A percentile compares a stretch with the other conserved stretches of the same genome.
phyloP scores from a whole-genome alignment of 1,140 invertebrate species.

The Oedothorax gibbosus region DNA sequence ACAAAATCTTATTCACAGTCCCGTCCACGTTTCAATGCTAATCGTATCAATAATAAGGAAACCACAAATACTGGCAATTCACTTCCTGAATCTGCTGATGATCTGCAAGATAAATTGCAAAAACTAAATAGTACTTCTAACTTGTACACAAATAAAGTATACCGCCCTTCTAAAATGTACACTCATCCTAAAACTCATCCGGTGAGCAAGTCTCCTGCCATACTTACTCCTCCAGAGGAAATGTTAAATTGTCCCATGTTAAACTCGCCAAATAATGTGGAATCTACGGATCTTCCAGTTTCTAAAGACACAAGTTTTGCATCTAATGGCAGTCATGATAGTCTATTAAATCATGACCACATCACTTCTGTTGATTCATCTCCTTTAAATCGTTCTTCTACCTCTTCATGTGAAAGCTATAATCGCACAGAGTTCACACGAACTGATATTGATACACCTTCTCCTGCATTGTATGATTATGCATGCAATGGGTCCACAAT shows the following conservation, averaged over 20 bases:
- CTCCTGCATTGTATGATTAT: slow-evolving; percentile 58
- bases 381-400: slow-evolving; percentile 58
- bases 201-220: slow-evolving; percentile 44
- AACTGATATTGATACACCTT: slow-evolving; percentile 52
- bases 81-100: slow-evolving; percentile 62
- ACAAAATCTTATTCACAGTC: slow-evolving; percentile 59
- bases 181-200: slow-evolving; percentile 51
- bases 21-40: slow-evolving; percentile 45
- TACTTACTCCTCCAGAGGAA: slow-evolving; percentile 54
- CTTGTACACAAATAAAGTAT: slow-evolving; percentile 54
- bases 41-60: slow-evolving; percentile 52
- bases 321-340: slow-evolving; percentile 29
- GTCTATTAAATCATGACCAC: slow-evolving; percentile 25
- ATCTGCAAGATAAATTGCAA: slow-evolving; percentile 56
- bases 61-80: slow-evolving; percentile 65
- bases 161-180: slow-evolving; percentile 56
- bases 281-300: slow-evolving; percentile 1
- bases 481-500: slow-evolving; percentile 52
- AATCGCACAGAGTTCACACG: slow-evolving; percentile 50
- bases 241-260: slow-evolving; percentile 27
- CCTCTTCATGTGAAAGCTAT: slow-evolving; percentile 60
- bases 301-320: slow-evolving; percentile 27
- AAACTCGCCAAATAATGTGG: slow-evolving; percentile 6
- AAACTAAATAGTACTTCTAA: slow-evolving; percentile 31
- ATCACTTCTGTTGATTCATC: slow-evolving; percentile 59